Base-by-base conservation (phyloP, 2,113 vertebrate species). In the Plecotus auritus region DNA sequence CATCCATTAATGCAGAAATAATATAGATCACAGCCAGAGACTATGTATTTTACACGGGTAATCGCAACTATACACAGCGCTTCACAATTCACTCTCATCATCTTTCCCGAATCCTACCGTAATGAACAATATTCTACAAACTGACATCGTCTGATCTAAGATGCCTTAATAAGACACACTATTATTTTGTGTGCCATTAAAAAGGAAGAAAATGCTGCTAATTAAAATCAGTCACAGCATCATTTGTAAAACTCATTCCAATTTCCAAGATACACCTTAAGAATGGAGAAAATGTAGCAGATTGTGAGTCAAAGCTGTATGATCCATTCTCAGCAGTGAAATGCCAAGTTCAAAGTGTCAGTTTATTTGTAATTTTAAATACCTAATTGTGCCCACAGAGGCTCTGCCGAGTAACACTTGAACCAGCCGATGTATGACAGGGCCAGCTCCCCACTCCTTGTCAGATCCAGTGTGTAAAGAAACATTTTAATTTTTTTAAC, bases 101-200 rank as follows among this genome's bases (percentile, higher is more conserved):
- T 18, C 17, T 80, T 69, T 30, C 5, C 61, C 30, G 18, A 77
- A 18, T 59, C 18, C 7, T 37, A 1, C 42, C 10, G 1, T 26
- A 73, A 45, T 40, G 32, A 70, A 37, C 67, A 26, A n/a, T 40
- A 1, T n/a, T 82, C 30, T 30, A 11, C 28, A 61, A 54, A 73
- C 32, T 4, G 61, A 51, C 32, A 4, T 11, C 22, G 7, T 13
- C 17, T 32, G 20, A 69, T 77, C 73, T 72, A 67, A 49, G 66
- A 66, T 59, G 66, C 7, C 54, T 72, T 23, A 32, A 45, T 85
- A 85, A 81, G 35, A 51, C 40, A 45, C 11, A 18, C 1, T 47
- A 12, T 74, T 87, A 70, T 70, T 83, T 89, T 67, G 76, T n/a
- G 49, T 54, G 35, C 22, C 28, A 64, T 42, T 42, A 78, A 76